These are phyloP conservation scores for Apus apus DNA, from an alignment of 2,113 vertebrate genomes.

Conservation along the genomic window DNA sequence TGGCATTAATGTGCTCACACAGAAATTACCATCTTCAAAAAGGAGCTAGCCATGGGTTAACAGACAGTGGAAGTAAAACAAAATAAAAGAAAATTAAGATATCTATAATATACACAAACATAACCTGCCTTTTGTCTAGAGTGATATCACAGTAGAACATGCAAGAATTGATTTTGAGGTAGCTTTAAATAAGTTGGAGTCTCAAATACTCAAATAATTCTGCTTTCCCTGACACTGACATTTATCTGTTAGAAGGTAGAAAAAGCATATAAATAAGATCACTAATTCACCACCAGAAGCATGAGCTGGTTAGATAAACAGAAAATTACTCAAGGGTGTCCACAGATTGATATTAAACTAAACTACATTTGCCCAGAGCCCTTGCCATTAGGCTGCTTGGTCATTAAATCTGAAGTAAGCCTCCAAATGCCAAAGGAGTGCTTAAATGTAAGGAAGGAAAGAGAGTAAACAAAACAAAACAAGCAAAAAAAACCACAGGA, in stretches of 20 bases:
- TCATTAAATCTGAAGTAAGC: background rate
- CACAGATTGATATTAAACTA: background rate
- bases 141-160: background rate
- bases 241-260: background rate
- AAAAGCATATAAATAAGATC: background rate
- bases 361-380: background rate
- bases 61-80: background rate
- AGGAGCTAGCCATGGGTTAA: background rate
- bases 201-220: background rate
- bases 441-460: background rate
- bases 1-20: background rate
- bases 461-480: background rate
- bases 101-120: background rate
- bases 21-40: background rate
- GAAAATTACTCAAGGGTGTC: background rate
- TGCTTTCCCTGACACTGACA: background rate
- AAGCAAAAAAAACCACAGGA: background rate
- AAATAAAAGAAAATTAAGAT: background rate
- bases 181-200: background rate
- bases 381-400: background rate
- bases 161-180: background rate
- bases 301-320: background rate
- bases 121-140: background rate
- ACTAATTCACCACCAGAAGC: background rate
- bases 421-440: background rate